Conservation (phyloP, 1,140 invertebrate species). For the Oreohelix idahoensis region DNA sequence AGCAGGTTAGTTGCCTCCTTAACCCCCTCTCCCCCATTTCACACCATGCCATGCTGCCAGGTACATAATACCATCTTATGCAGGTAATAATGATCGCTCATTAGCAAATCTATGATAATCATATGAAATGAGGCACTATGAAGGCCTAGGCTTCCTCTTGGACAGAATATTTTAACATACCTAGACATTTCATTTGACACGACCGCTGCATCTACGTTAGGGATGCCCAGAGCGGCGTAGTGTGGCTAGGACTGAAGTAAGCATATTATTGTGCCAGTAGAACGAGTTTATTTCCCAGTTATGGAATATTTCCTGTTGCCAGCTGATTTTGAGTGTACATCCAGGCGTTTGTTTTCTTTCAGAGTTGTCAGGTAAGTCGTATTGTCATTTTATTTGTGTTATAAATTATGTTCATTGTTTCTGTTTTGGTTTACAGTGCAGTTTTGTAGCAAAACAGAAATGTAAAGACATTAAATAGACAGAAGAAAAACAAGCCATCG, state of each 20-base stretch:
- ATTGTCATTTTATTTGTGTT: background rate
- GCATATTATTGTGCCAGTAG: background rate
- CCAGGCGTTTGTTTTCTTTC: background rate
- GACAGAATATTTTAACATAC: slow-evolving; percentile 38
- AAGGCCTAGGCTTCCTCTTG: slow-evolving; percentile 26
- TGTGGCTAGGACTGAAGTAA: background rate
- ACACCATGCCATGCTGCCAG: slow-evolving; percentile 39
- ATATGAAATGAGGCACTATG: slow-evolving; percentile 57
- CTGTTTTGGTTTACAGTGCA: too few species aligned
- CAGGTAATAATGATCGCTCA: slow-evolving; percentile 60
- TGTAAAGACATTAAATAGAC: too few species aligned
- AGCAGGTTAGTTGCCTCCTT: slow-evolving; percentile 64
- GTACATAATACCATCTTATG: slow-evolving; percentile 55
- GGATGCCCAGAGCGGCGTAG: background rate
- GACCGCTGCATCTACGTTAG: background rate
- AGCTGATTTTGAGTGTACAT: background rate
- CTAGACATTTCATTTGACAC: slow-evolving; percentile 36
- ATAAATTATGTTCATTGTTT: too few species aligned
- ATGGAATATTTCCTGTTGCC: background rate
- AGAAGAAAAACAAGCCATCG: too few species aligned
- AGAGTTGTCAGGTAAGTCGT: background rate
- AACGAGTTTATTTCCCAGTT: background rate
- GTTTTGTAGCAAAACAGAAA: too few species aligned
- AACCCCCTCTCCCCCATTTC: slow-evolving; percentile 1
- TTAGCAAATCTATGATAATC: slow-evolving; percentile 71